phyloP scores from a whole-genome alignment of 2,113 vertebrate species.

The Xerus inauris region DNA sequence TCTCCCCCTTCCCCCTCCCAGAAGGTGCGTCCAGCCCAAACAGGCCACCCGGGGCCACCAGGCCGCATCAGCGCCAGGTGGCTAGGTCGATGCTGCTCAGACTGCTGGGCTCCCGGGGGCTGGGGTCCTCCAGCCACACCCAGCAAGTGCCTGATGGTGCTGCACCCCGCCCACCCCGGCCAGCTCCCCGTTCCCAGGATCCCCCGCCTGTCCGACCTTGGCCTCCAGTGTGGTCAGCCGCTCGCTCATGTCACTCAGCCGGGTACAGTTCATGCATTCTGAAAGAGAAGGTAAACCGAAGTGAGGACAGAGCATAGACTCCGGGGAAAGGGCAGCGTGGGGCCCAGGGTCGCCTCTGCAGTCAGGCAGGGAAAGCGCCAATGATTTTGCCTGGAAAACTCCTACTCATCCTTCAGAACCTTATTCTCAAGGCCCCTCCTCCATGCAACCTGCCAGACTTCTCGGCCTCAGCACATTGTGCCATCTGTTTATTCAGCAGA shows the following conservation, averaged over 20 bases:
- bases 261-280: slow-evolving; percentile 98
- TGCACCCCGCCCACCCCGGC: rapidly evolving
- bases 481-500: background rate
- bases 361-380: background rate
- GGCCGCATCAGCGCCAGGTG: background rate
- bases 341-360: background rate
- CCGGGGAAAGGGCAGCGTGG: background rate
- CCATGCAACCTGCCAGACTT: background rate
- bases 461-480: background rate
- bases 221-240: slow-evolving; percentile 92
- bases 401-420: background rate
- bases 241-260: slow-evolving; percentile 90
- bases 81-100: background rate
- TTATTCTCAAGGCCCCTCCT: background rate
- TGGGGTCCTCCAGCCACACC: too few relatives aligned
- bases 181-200: background rate
- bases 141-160: rapidly evolving
- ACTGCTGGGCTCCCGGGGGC: background rate
- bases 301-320: background rate
- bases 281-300: slow-evolving; percentile 62
- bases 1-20: background rate
- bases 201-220: slow-evolving; percentile 87
- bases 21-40: background rate
- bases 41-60: background rate
- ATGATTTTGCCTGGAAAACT: background rate